Evolutionary conservation across 1,140 invertebrate species (phyloP), one percentile per base, ranked within the genome.

Genomic region (Atta colombica): DNA sequence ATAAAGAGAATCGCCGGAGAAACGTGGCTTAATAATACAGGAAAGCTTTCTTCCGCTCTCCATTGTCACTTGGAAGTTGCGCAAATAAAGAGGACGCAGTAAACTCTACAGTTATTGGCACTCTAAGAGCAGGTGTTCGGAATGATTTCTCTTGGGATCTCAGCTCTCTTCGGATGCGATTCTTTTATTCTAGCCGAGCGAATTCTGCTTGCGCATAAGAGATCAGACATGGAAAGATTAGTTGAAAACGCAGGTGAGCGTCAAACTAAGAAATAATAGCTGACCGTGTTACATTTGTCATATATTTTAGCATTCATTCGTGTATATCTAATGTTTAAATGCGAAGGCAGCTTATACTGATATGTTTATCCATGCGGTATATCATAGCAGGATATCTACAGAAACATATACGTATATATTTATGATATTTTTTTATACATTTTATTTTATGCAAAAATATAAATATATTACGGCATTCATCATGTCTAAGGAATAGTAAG

Each of bases 101-200:
- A 90, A 90, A 91, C 78, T 91, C 69, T 58, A 55, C 87, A 65
- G 89, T 86, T 91, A 91, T 91, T 85, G 90, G 89, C 89, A 91
- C 89, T 91, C 78, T 91, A 91, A 90, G 89, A 90, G 90, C 89
- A 91, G 90, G 89, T 91, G 89, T 91, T 91, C 85, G 55, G 63
- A 91, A 87, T 91, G 90, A 91, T 91, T 91, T 91, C 90, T 91
- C 90, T 18, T 72, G 90, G 90, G 90, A 90, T 61, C 25, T 51
- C 68, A 53, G 63, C 72, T 81, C 68, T 88, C 77, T 68, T 72
- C 45, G 65, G 58, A 55, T 65, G 80, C 63, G 89, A 88, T 66
- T 88, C 87, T 69, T 82, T 87, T 88, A 88, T 88, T 88, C 74
- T 31, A 66, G 39, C 25, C 63, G 7, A 28, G 28, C 45, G 75